Conservation (phyloP, 2,113 vertebrate species). For the Clarias gariepinus region DNA sequence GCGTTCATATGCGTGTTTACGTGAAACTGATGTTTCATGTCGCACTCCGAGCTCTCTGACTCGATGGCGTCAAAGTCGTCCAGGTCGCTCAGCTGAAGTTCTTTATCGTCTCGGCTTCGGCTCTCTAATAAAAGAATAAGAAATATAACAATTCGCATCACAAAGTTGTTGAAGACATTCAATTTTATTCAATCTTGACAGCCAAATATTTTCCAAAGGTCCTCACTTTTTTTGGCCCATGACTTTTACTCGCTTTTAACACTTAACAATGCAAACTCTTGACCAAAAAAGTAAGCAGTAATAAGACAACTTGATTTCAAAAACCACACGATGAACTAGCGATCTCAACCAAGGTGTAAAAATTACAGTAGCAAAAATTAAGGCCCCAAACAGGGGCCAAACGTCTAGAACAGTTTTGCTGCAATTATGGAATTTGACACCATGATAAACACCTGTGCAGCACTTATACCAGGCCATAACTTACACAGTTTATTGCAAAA, state of each 20-base stretch:
- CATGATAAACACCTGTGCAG: neutral
- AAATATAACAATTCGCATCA: neutral
- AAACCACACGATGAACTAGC: neutral
- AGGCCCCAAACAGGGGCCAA: neutral
- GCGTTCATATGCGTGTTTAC: conserved; percentile 65
- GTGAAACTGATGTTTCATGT: conserved; percentile 85
- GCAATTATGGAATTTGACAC: neutral
- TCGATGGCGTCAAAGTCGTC: conserved; percentile 91
- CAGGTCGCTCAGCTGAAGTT: conserved; percentile 90
- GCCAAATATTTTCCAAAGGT: neutral
- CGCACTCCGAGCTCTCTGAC: conserved; percentile 87
- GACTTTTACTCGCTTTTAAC: neutral
- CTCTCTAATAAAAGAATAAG: conserved; percentile 68
- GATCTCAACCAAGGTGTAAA: neutral
- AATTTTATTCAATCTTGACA: neutral
- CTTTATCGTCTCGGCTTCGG: conserved; percentile 85
- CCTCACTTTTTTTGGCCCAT: neutral
- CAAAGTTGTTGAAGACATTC: neutral
- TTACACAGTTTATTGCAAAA: neutral
- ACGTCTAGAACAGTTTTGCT: neutral
- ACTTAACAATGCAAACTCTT: neutral
- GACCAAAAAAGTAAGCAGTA: neutral
- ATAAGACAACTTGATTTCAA: neutral
- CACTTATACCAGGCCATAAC: neutral
- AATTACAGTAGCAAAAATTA: neutral